Percentiles rank a stretch among this genome's conserved stretches.
phyloP scores from a whole-genome alignment of 1,140 invertebrate genomes.

The Drosophila malerkotliana region DNA sequence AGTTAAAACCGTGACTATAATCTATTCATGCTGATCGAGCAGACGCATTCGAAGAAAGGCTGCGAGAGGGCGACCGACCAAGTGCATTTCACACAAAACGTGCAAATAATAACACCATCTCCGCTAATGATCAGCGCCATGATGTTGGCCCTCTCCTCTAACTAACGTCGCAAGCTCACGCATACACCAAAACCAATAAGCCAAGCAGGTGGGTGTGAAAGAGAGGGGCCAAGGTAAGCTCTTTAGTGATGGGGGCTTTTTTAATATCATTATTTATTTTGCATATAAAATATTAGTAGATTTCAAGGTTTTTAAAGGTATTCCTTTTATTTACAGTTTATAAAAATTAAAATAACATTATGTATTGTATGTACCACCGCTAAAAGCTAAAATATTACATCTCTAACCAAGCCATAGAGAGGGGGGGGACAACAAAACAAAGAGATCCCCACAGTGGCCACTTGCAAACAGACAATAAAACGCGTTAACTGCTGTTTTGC shows the following conservation, averaged over 20 bases:
- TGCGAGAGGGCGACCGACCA: slow-evolving; percentile 27
- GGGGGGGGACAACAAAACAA: neutral
- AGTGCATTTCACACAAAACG: slow-evolving; percentile 77
- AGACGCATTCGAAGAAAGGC: slow-evolving; percentile 19
- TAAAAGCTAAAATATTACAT: neutral
- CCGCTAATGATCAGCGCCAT: slow-evolving; percentile 75
- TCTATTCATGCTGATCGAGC: slow-evolving; percentile 64
- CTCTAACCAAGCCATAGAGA: slow-evolving; percentile 4
- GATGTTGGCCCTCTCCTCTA: slow-evolving; percentile 25
- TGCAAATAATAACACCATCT: slow-evolving; percentile 83
- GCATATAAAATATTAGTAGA: neutral
- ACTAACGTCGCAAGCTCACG: slow-evolving; percentile 31
- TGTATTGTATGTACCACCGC: too few species aligned
- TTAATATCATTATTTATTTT: neutral
- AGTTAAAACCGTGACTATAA: slow-evolving; percentile 48
- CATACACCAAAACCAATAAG: slow-evolving; percentile 26
- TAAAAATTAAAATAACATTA: too few species aligned
- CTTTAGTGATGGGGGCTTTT: slow-evolving; percentile 3
- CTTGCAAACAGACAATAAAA: slow-evolving; percentile 77
- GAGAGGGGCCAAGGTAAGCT: neutral
- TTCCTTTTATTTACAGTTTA: too few species aligned
- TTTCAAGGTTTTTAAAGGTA: neutral
- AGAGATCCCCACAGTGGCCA: slow-evolving; percentile 18
- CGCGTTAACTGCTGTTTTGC: slow-evolving; percentile 75
- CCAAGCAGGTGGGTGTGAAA: neutral